These are phyloP conservation scores for Zootermopsis nevadensis DNA, from an alignment of 2,888 invertebrate genomes.

Conservation along the genomic window DNA sequence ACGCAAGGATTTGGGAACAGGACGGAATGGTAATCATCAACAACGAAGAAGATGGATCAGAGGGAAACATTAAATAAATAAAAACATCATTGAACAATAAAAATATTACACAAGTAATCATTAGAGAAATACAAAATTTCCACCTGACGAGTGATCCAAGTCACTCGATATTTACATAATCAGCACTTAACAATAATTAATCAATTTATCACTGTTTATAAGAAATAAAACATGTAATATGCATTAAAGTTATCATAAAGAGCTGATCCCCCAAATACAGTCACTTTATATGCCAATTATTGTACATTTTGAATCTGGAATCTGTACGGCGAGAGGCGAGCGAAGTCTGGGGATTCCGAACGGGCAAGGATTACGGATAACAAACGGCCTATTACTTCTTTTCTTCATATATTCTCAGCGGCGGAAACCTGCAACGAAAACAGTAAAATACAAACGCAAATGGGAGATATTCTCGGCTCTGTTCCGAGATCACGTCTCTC, in stretches of 20 bases:
- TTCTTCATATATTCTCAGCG: not conserved
- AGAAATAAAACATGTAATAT: not conserved
- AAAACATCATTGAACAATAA: not conserved
- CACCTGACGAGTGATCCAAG: not conserved
- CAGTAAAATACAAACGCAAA: no score
- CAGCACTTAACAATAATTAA: conserved; percentile 1
- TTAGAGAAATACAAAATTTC: not conserved
- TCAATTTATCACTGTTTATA: not conserved
- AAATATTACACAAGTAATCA: not conserved
- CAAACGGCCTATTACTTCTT: not conserved
- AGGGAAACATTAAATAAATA: not conserved
- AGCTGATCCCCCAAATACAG: not conserved
- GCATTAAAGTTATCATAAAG: not conserved
- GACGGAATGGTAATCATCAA: no score
- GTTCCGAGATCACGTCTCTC: no score
- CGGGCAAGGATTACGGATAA: not conserved
- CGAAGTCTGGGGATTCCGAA: not conserved
- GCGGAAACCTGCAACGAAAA: not conserved
- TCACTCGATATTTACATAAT: not conserved
- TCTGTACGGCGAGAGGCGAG: not conserved
- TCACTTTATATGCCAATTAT: not conserved
- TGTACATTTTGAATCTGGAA: not conserved
- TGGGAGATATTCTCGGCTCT: no score
- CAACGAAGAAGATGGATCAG: not conserved
- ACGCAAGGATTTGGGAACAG: no score